A percentile compares a stretch with the other conserved stretches of the same genome.
phyloP scores from a whole-genome alignment of 2,797 vertebrate species.

The Galagoides demidoff region DNA sequence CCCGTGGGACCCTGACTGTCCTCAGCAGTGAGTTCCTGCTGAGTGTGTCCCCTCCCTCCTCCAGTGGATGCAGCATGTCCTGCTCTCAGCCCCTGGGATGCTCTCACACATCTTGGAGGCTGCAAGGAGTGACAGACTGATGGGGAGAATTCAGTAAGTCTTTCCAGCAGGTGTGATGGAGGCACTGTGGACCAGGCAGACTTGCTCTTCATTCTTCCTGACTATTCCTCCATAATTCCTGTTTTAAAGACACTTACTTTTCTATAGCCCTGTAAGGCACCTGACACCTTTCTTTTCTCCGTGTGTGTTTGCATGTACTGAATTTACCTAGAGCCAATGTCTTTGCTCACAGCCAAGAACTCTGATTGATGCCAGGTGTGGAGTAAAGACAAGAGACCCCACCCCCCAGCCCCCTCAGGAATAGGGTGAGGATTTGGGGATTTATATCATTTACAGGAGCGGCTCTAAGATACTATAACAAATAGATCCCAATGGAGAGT shows the following conservation, averaged over 20 bases:
- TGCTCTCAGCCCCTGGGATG: not conserved
- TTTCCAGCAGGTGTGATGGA: not conserved
- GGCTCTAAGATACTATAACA: not conserved
- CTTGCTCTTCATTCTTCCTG: not conserved
- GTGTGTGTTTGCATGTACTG: not conserved
- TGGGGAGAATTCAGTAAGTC: not conserved
- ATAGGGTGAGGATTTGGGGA: not conserved
- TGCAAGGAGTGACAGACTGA: rapidly evolving
- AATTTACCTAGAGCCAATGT: not conserved
- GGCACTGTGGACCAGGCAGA: not conserved
- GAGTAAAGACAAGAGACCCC: not conserved
- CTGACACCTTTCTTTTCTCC: rapidly evolving
- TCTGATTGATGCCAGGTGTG: not conserved
- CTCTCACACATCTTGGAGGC: not conserved
- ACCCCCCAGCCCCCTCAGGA: not conserved
- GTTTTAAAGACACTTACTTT: not conserved
- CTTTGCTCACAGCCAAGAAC: not conserved
- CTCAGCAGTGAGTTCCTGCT: not conserved
- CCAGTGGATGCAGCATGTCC: not conserved
- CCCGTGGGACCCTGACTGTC: not conserved
- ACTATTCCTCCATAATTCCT: not conserved
- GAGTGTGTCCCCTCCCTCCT: not conserved
- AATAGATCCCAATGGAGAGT: not conserved
- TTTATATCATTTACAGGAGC: not conserved
- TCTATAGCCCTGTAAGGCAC: not conserved